Percentiles rank a stretch among this genome's conserved stretches.
These are phyloP conservation scores for Paramuricea clavata DNA, from an alignment of 92 coral and sea anemone species.

Conservation along the genomic window DNA sequence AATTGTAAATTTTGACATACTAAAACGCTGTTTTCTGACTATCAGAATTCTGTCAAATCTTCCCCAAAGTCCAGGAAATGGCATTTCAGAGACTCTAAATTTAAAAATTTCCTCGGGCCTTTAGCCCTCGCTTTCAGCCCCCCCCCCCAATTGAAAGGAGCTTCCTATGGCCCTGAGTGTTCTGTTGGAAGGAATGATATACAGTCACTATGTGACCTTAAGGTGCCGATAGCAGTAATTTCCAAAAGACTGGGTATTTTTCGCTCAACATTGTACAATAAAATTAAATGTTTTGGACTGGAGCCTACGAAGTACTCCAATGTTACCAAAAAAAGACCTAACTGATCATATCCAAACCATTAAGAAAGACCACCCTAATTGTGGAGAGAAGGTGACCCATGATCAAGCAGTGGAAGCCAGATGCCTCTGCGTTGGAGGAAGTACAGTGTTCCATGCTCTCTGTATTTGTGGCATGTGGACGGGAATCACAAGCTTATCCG, in stretches of 20 bases:
- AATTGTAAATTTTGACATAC: too few species aligned
- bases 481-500: slow-evolving; percentile 41
- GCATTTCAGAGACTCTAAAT: too few species aligned
- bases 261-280: slow-evolving; percentile 36
- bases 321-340: background rate
- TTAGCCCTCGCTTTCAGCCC: too few species aligned
- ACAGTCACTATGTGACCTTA: background rate
- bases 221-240: slow-evolving; percentile 4
- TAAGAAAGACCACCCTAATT: slow-evolving; percentile 34
- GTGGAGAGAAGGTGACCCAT: slow-evolving; percentile 24
- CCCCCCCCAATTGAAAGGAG: too few species aligned
- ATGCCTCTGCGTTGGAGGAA: slow-evolving; percentile 4
- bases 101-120: too few species aligned
- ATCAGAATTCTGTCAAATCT: too few species aligned
- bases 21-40: too few species aligned
- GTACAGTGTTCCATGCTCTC: slow-evolving; percentile 7
- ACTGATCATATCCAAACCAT: background rate
- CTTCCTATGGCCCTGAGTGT: too few species aligned
- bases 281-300: slow-evolving; percentile 22
- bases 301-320: slow-evolving; percentile 34
- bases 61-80: too few species aligned
- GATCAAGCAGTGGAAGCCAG: slow-evolving; percentile 27
- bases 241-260: slow-evolving; percentile 21
- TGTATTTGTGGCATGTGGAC: slow-evolving; percentile 37
- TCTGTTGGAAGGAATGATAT: slow-evolving; percentile 22